These are phyloP conservation scores for Andrena praecox DNA, from an alignment of 2,888 invertebrate genomes.

Conservation along the genomic window DNA sequence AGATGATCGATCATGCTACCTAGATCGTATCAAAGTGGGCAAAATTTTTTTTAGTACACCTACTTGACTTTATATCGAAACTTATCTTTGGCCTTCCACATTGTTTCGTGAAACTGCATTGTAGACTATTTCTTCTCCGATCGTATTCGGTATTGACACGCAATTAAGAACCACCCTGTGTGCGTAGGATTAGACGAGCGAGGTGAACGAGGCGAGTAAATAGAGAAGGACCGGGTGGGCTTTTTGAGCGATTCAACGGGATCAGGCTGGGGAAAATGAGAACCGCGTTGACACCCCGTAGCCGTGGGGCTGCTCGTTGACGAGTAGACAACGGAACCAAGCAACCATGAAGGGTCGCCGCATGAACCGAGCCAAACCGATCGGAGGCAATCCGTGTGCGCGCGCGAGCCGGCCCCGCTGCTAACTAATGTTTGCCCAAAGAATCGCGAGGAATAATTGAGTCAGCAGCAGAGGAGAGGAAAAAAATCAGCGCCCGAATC, in stretches of 20 bases:
- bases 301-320: slow-evolving; percentile 78
- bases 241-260: slow-evolving; percentile 39
- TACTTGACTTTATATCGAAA: too few relatives aligned
- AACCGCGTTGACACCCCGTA: slow-evolving; percentile 81
- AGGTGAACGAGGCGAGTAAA: not conserved
- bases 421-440: slow-evolving; percentile 85
- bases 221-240: not conserved
- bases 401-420: slow-evolving; percentile 70
- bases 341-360: slow-evolving; percentile 83
- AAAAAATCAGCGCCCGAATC: slow-evolving; percentile 64
- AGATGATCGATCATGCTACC: not conserved
- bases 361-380: slow-evolving; percentile 78
- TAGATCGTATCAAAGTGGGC: not conserved
- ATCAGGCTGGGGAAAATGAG: slow-evolving; percentile 77
- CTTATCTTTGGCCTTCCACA: too few relatives aligned
- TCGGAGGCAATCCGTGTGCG: slow-evolving; percentile 77
- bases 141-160: not conserved
- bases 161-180: not conserved
- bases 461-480: slow-evolving; percentile 68
- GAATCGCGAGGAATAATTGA: slow-evolving; percentile 83
- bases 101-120: not conserved
- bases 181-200: not conserved
- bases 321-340: slow-evolving; percentile 83
- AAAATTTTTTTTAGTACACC: too few relatives aligned
- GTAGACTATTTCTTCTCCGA: not conserved